A percentile compares a stretch with the other conserved stretches of the same genome.
phyloP scores from a whole-genome alignment of 2,888 invertebrate genomes.

The Hedya salicella region DNA sequence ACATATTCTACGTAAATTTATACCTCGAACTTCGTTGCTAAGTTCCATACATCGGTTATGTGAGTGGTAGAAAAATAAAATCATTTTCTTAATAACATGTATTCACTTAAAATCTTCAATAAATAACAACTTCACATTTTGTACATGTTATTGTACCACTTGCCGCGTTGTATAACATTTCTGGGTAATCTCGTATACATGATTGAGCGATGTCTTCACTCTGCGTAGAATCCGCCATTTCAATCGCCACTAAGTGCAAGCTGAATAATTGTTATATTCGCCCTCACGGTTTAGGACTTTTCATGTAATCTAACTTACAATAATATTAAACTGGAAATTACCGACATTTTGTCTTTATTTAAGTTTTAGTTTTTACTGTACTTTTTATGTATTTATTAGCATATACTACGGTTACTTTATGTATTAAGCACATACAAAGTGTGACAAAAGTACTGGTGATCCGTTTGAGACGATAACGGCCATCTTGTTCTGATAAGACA shows the following conservation, averaged over 20 bases:
- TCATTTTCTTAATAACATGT: too few species aligned
- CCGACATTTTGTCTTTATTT: conserved; percentile 7
- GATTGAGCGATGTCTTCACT: conserved; percentile 15
- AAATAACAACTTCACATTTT: conserved; percentile 28
- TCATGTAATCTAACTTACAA: conserved; percentile 19
- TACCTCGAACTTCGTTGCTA: too few species aligned
- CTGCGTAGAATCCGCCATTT: conserved; percentile 18
- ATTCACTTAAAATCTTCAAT: too few species aligned
- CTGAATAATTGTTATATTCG: not conserved
- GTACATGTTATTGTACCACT: conserved; percentile 14
- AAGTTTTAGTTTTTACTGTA: conserved; percentile 3
- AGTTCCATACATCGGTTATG: too few species aligned
- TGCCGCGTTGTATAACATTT: conserved; percentile 20
- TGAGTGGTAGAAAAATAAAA: too few species aligned
- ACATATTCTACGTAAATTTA: too few species aligned
- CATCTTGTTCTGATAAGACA: too few species aligned
- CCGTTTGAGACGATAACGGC: too few species aligned
- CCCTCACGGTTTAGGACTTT: not conserved
- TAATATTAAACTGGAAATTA: conserved; percentile 4
- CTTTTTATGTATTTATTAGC: conserved; percentile 7
- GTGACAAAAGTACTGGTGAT: too few species aligned
- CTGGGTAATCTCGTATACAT: conserved; percentile 21
- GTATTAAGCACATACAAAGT: too few species aligned
- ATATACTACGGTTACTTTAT: too few species aligned
- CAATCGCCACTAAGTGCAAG: conserved; percentile 2